Evolutionary conservation across 2,888 invertebrate species (phyloP).

Genomic region (Polydrusus cervinus): DNA sequence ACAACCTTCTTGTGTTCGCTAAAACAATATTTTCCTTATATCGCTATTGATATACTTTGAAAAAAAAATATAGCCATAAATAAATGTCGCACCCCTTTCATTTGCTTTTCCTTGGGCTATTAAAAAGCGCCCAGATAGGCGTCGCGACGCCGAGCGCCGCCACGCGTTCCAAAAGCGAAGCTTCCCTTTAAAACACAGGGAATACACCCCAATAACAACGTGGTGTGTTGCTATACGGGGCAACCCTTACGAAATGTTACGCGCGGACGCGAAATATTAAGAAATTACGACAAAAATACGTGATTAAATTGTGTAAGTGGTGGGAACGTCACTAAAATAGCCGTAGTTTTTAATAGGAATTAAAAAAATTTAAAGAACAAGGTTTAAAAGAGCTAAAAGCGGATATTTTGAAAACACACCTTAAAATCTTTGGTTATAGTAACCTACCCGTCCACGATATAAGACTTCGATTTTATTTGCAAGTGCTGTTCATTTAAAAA

Average conservation of each 20-base stretch:
- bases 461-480: constrained; percentile 19
- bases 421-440: constrained; percentile 34
- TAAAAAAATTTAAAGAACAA: background rate
- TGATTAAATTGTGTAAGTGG: background rate
- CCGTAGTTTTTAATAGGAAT: background rate
- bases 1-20: too few species aligned
- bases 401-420: background rate
- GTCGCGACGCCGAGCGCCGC: constrained; percentile 50
- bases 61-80: too few species aligned
- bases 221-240: constrained; percentile 28
- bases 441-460: constrained; percentile 3
- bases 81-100: constrained; percentile 15
- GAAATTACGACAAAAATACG: constrained; percentile 12
- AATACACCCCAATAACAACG: constrained; percentile 50
- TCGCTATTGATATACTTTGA: too few species aligned
- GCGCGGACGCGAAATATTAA: constrained; percentile 11
- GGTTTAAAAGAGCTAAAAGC: constrained; percentile 10
- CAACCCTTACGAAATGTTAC: constrained; percentile 22
- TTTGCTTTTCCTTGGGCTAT: background rate
- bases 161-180: constrained; percentile 37
- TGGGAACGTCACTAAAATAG: background rate
- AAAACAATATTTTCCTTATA: too few species aligned
- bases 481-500: background rate
- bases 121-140: constrained; percentile 41
- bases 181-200: constrained; percentile 43